Evolutionary conservation across 35 echinoderm and acorn worm species (phyloP).

Genomic region (Stichopus chloronotus): DNA sequence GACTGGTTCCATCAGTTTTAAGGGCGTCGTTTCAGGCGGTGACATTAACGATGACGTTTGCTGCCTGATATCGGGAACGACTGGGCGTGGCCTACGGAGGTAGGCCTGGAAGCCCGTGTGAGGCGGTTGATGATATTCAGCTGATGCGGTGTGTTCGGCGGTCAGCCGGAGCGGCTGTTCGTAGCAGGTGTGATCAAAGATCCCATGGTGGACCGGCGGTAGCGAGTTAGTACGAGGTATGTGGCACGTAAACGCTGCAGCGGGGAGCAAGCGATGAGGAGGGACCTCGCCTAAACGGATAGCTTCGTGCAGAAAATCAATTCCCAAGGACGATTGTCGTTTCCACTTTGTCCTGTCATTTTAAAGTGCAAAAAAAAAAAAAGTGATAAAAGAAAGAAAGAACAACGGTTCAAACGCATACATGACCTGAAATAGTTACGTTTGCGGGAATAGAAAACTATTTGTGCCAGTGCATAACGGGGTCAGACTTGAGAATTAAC

Average conservation of each 20-base stretch:
- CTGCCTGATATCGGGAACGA: slow-evolving; percentile 34
- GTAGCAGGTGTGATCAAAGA: slow-evolving; percentile 20
- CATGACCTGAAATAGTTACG: not conserved
- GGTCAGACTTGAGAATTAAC: no score
- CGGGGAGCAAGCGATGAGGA: slow-evolving; percentile 20
- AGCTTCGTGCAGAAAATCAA: slow-evolving; percentile 59
- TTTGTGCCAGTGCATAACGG: no score
- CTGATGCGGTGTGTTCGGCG: not conserved
- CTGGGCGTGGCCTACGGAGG: slow-evolving; percentile 29
- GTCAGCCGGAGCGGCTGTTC: not conserved
- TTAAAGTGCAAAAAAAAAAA: not conserved
- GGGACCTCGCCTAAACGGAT: slow-evolving; percentile 36
- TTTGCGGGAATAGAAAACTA: not conserved
- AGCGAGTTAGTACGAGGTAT: slow-evolving; percentile 6
- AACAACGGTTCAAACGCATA: not conserved
- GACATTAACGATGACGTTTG: not conserved
- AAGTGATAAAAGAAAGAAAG: not conserved
- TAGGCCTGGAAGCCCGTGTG: not conserved
- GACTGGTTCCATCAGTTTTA: not conserved
- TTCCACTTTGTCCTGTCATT: slow-evolving; percentile 65
- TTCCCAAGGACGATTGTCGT: slow-evolving; percentile 45
- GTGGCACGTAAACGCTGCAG: not conserved
- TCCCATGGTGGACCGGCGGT: not conserved
- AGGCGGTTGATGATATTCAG: not conserved
- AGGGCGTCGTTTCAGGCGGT: not conserved